phyloP scores from a whole-genome alignment of 2,113 vertebrate genomes.

The Rostratula benghalensis region DNA sequence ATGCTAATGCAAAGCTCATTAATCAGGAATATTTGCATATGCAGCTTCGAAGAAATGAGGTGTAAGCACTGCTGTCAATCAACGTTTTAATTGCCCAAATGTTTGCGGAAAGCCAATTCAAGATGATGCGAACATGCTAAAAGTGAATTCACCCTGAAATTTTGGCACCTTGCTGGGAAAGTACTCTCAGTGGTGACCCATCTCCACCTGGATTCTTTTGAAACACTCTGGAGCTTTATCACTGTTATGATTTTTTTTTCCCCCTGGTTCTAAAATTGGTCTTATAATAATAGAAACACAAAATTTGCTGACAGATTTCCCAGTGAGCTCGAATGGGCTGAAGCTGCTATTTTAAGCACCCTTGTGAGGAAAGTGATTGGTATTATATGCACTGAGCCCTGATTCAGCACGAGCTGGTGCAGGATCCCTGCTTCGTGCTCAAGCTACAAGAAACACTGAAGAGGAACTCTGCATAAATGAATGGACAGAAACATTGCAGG shows the following conservation, averaged over 20 bases:
- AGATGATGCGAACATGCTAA: background rate
- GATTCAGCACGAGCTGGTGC: conserved; percentile 35
- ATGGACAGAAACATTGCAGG: background rate
- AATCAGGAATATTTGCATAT: background rate
- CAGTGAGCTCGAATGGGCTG: background rate
- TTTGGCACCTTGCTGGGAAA: background rate
- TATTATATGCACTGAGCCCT: background rate
- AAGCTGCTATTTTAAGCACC: conserved; percentile 50
- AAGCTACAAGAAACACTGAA: background rate
- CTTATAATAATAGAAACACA: conserved; percentile 37
- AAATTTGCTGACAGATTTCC: conserved; percentile 63
- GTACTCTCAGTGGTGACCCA: background rate
- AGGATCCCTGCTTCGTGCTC: background rate
- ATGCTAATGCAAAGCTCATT: background rate
- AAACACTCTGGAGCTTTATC: background rate
- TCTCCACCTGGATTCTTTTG: background rate
- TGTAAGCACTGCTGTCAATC: conserved; percentile 25
- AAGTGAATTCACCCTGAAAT: background rate
- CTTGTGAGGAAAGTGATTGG: conserved; percentile 8
- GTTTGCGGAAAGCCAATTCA: background rate
- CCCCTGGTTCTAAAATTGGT: background rate
- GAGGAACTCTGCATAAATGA: background rate
- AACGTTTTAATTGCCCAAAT: background rate
- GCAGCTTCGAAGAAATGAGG: background rate
- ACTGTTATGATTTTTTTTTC: background rate